Evolutionary conservation across 2,888 invertebrate genomes (phyloP).

Genomic region (Sepiola atlantica): DNA sequence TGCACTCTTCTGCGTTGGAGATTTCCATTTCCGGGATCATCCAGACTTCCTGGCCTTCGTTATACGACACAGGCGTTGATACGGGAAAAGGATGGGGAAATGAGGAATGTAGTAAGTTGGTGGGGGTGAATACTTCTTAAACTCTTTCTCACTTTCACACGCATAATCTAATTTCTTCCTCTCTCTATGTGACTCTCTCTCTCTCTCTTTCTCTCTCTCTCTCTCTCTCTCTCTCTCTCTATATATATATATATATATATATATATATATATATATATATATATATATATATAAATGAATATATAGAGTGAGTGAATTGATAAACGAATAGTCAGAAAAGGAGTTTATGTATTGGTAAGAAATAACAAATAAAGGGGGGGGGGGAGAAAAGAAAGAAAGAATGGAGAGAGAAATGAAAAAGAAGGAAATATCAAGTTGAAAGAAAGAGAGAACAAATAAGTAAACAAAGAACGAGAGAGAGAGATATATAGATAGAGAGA

Average conservation of each 20-base stretch:
- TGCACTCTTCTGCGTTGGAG: constrained; percentile 32
- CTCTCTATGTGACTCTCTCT: no score
- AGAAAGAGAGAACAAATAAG: background rate
- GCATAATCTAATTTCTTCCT: no score
- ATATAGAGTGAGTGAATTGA: no score
- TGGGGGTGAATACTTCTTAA: background rate
- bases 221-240: no score
- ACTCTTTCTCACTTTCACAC: background rate
- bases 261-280: no score
- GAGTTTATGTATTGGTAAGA: background rate
- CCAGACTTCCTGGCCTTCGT: constrained; percentile 8
- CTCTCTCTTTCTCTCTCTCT: no score
- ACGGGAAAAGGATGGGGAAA: background rate
- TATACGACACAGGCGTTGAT: background rate
- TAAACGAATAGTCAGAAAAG: no score
- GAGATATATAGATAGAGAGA: background rate
- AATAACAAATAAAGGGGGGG: background rate
- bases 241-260: no score
- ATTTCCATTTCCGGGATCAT: constrained; percentile 1
- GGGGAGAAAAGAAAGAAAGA: background rate
- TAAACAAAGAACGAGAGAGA: background rate
- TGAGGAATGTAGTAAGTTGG: no score
- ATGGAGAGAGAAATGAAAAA: no score
- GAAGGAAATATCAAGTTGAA: no score
- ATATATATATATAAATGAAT: no score